A percentile compares a stretch with the other conserved stretches of the same genome.
Conservation (phyloP, 2,797 vertebrate genomes). For the Xenopus petersii region DNA sequence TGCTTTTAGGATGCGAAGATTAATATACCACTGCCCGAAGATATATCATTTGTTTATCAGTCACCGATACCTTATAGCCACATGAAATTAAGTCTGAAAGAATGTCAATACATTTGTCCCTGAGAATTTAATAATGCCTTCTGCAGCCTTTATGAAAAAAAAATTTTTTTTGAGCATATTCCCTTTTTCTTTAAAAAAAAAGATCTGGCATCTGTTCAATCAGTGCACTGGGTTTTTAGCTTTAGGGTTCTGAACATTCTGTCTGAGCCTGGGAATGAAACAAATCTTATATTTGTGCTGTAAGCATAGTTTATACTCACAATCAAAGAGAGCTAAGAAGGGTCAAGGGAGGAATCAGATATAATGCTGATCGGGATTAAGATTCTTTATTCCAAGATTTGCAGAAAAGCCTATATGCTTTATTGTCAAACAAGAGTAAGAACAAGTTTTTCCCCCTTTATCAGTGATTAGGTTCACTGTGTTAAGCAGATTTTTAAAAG, state of each 20-base stretch:
- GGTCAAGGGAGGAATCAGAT: slow-evolving; percentile 9
- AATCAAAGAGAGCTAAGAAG: slow-evolving; percentile 3
- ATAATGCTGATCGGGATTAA: slow-evolving; percentile 29
- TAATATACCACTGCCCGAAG: slow-evolving; percentile 31
- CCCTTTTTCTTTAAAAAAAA: too few species aligned
- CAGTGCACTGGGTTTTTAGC: too few species aligned
- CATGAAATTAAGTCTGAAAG: slow-evolving; percentile 36
- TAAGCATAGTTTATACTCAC: background rate
- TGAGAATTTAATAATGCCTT: slow-evolving; percentile 27
- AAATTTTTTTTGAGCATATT: too few species aligned
- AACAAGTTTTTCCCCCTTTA: slow-evolving; percentile 6
- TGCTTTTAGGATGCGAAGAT: slow-evolving; percentile 26
- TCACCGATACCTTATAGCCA: slow-evolving; percentile 27
- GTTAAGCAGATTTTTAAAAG: too few species aligned
- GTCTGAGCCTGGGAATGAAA: too few species aligned
- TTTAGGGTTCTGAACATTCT: too few species aligned
- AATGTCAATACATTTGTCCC: slow-evolving; percentile 36
- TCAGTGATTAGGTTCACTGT: too few species aligned
- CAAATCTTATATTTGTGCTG: too few species aligned
- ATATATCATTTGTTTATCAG: slow-evolving; percentile 42
- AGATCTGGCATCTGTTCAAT: too few species aligned
- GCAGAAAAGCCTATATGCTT: slow-evolving; percentile 14
- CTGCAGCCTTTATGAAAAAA: background rate
- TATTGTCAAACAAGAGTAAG: slow-evolving; percentile 24
- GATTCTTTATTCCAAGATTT: slow-evolving; percentile 24